Evolutionary conservation across 2,888 invertebrate species (phyloP), one percentile per base, ranked within the genome.

Genomic region (Caenorhabditis plicata): DNA sequence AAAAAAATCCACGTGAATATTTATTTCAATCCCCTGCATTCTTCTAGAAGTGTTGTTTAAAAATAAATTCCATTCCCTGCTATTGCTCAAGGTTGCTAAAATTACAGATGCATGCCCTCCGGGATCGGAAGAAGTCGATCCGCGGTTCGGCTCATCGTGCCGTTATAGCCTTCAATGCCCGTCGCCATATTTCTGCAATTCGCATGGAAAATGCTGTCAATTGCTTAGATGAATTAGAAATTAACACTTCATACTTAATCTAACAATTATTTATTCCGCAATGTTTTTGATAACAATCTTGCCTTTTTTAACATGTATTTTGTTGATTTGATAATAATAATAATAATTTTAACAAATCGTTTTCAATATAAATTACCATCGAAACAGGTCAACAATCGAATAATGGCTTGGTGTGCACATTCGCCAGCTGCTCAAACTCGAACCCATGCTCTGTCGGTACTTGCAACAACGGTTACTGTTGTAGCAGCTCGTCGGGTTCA

Each of bases 381-480:
- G 15, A 33, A 43, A 20, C 44, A 68, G 61, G 61, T 46, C 55
- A 60, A 48, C 54, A 56, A 50, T 46, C 64, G 36, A 62, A 50
- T 52, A n/a, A n/a, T n/a, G 76, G 77, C 50, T 62, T 79, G 43
- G 67, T 77, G 35, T 79, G 78, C 60, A 75, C 76, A n/a, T 78
- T 69, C 68, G 64, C 73, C 36, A 70, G 70, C 41, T 78, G 78
- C 69, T 75, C 75, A 44, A 70, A 66, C 64, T 55, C 58, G 17
- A 74, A 73, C 46, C 77, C 78, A 11, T 79, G 79, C 71, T 64
- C 62, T 25, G 46, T 58, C 41, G 79, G 79, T 60, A 75, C 71
- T 46, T 79, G 79, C 55, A 78, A 78, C 73, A 77, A 78, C 51
- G 79, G 78, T 56, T 77, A 78, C 57, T 78, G 78, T 64, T 78